phyloP scores from a whole-genome alignment of 2,888 invertebrate genomes.

The Agrilus biguttatus region DNA sequence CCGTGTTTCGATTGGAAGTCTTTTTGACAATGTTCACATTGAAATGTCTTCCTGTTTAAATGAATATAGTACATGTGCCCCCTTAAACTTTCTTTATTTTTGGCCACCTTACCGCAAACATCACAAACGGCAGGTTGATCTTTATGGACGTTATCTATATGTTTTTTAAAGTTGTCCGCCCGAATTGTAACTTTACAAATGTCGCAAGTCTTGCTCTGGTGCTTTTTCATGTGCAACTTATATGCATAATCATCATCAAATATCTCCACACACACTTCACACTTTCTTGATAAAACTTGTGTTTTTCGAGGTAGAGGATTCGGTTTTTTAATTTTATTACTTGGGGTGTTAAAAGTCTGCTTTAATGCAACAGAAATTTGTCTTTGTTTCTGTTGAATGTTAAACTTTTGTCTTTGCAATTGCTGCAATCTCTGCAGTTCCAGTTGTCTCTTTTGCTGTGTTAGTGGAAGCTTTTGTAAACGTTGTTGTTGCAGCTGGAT shows the following conservation, averaged over 20 bases:
- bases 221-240: constrained; percentile 15
- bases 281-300: constrained; percentile 3
- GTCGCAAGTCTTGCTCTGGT: constrained; percentile 19
- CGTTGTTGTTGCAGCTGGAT: no score
- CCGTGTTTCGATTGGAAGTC: constrained; percentile 19
- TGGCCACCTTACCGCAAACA: constrained; percentile 21
- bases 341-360: no score
- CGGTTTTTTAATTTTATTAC: no score
- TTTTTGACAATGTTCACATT: constrained; percentile 21
- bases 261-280: constrained; percentile 9
- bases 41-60: constrained; percentile 15
- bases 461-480: no score
- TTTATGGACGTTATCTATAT: constrained; percentile 17
- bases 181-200: constrained; percentile 18
- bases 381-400: no score
- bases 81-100: constrained; percentile 21
- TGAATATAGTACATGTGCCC: constrained; percentile 23
- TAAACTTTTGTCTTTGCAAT: no score
- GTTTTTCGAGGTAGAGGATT: not conserved
- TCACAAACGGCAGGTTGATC: constrained; percentile 20
- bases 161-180: constrained; percentile 19
- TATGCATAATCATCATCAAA: constrained; percentile 8
- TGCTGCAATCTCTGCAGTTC: no score
- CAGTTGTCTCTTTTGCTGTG: no score
- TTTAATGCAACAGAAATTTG: no score